Percentiles rank a stretch among this genome's conserved stretches.
phyloP scores from a whole-genome alignment of 2,113 vertebrate species.

The Oenanthe melanoleuca region DNA sequence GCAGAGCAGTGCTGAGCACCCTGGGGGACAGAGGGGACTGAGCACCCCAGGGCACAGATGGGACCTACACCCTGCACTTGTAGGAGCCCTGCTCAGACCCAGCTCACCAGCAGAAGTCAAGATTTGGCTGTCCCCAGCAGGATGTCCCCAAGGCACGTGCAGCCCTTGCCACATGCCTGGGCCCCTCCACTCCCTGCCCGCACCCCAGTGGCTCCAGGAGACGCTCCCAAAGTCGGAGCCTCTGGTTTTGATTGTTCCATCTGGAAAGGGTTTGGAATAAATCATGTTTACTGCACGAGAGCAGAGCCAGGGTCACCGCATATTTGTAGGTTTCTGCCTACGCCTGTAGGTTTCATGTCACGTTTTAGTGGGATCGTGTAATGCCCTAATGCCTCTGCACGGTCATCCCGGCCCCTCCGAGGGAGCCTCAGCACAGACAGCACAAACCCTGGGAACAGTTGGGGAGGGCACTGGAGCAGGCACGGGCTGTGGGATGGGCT shows the following conservation, averaged over 20 bases:
- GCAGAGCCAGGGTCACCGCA: slow-evolving; percentile 63
- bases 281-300: slow-evolving; percentile 63
- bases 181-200: neutral
- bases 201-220: slow-evolving; percentile 18
- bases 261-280: slow-evolving; percentile 69
- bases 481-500: fast-evolving
- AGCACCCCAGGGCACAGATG: neutral
- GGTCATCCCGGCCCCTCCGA: neutral
- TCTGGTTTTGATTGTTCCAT: slow-evolving; percentile 71
- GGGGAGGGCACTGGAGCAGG: neutral
- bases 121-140: neutral
- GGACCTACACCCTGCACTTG: fast-evolving
- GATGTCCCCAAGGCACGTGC: neutral
- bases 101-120: fast-evolving
- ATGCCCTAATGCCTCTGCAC: neutral
- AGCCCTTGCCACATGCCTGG: neutral
- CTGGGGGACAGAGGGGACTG: neutral
- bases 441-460: neutral
- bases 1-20: fast-evolving
- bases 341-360: slow-evolving; percentile 60
- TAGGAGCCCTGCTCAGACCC: neutral
- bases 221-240: neutral
- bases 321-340: slow-evolving; percentile 67
- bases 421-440: neutral
- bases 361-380: slow-evolving; percentile 54